phyloP scores from a whole-genome alignment of 2,888 invertebrate species.

The Lasioglossum figueresi region DNA sequence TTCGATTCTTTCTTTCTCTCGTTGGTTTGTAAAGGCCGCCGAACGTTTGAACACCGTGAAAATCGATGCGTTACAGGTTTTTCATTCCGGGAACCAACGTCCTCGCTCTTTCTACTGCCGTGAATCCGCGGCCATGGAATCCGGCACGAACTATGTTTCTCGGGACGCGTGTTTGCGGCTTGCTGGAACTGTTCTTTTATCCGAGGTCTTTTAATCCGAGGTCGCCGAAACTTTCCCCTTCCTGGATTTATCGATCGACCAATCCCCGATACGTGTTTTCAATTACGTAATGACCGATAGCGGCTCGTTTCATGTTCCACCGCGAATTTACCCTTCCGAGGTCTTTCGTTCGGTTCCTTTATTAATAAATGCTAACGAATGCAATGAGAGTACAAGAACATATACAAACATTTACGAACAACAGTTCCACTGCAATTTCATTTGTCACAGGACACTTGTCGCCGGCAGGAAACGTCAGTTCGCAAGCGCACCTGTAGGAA shows the following conservation, averaged over 20 bases:
- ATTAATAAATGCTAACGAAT: neutral
- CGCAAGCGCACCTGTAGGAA: neutral
- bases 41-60: neutral
- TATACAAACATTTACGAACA: neutral
- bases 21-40: neutral
- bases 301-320: neutral
- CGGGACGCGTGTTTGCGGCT: neutral
- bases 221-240: constrained; percentile 6
- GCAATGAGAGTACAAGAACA: neutral
- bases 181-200: neutral
- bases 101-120: neutral
- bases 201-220: neutral
- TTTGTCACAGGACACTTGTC: neutral
- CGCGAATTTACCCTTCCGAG: neutral
- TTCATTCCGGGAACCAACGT: neutral
- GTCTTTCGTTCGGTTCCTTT: neutral
- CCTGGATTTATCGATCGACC: neutral
- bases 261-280: neutral
- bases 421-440: neutral
- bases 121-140: constrained; percentile 4
- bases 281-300: neutral
- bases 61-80: constrained; percentile 15
- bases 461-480: too few relatives aligned
- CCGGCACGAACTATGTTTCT: neutral
- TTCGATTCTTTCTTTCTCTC: neutral